phyloP scores from a whole-genome alignment of 2,888 invertebrate genomes.

The Oscheius sp. region DNA sequence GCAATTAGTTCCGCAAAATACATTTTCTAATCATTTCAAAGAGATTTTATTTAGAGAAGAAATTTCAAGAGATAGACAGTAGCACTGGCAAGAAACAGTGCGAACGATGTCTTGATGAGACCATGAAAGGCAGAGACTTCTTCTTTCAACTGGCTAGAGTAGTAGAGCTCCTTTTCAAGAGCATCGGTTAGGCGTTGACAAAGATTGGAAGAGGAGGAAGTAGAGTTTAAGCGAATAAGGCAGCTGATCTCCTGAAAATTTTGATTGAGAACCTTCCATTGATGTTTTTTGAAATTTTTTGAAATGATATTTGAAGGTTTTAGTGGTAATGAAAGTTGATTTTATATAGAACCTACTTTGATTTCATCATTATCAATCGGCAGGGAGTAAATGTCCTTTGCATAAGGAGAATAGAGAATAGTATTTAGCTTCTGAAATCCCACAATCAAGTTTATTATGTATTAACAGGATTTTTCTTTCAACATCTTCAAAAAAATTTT shows the following conservation, averaged over 20 bases:
- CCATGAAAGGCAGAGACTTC: not conserved
- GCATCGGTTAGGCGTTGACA: conserved; percentile 2
- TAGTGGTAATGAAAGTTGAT: not conserved
- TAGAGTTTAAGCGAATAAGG: conserved; percentile 3
- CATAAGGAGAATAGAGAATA: not conserved
- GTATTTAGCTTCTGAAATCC: not conserved
- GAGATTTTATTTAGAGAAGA: not conserved
- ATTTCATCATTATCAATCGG: not conserved
- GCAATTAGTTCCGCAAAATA: too few species aligned
- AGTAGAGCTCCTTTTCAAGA: not conserved
- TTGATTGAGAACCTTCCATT: not conserved
- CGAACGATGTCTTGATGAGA: not conserved
- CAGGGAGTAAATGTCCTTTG: conserved; percentile 2
- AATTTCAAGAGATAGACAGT: not conserved
- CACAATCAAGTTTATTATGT: not conserved
- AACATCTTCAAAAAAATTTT: not conserved
- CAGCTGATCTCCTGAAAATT: conserved; percentile 10
- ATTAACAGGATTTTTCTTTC: not conserved
- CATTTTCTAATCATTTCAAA: too few species aligned
- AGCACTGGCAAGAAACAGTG: not conserved
- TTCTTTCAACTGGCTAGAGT: not conserved
- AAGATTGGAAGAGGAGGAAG: not conserved
- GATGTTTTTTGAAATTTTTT: too few species aligned
- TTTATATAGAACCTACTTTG: not conserved
- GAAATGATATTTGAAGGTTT: not conserved